Evolutionary conservation across 2,113 vertebrate species (phyloP).

Genomic region (Lates calcarifer): DNA sequence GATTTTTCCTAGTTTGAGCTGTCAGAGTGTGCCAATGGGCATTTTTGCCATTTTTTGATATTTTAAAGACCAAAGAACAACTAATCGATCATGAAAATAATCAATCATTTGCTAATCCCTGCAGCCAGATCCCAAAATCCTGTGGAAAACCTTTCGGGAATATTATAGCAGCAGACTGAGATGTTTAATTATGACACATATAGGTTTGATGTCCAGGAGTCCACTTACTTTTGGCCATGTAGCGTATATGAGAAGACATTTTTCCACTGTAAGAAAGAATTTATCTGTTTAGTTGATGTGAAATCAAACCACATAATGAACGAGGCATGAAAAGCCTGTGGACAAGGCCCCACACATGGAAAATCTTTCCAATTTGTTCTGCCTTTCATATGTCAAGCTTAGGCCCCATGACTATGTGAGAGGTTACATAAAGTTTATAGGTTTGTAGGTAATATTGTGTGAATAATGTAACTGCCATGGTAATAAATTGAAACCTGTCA

Average conservation of each 20-base stretch:
- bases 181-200: no score
- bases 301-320: conserved; percentile 12
- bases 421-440: conserved; percentile 8
- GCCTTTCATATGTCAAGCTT: background rate
- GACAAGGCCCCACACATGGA: background rate
- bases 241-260: background rate
- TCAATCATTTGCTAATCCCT: background rate
- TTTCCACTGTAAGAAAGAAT: background rate
- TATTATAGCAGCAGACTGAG: no score
- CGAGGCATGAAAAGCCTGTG: background rate
- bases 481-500: conserved; percentile 11
- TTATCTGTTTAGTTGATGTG: background rate
- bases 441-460: background rate
- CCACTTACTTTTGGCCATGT: background rate
- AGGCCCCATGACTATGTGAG: background rate
- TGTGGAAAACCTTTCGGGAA: no score
- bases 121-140: no score
- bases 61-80: no score
- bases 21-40: background rate
- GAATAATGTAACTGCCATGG: background rate
- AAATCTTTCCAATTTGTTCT: background rate
- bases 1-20: background rate
- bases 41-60: no score
- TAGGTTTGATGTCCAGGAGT: background rate
- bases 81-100: background rate